phyloP scores from a whole-genome alignment of 1,140 invertebrate genomes.

The Drosophila lacteicornis region DNA sequence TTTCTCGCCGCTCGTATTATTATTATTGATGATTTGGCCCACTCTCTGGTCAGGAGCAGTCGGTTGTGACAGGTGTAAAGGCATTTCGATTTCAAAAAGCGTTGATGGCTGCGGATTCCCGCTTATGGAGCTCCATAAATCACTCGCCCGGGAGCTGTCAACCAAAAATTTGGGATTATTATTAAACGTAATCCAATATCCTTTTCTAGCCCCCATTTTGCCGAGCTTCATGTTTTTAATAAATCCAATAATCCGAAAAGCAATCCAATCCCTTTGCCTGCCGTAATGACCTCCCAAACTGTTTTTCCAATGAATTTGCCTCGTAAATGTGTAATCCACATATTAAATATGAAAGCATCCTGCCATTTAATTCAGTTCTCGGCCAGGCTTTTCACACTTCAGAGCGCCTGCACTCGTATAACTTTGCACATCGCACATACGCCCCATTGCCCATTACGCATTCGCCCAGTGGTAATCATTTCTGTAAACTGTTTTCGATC shows the following conservation, averaged over 20 bases:
- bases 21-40: constrained; percentile 66
- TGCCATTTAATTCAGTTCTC: constrained; percentile 47
- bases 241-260: constrained; percentile 6
- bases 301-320: constrained; percentile 23
- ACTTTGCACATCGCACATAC: constrained; percentile 64
- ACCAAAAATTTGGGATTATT: background rate
- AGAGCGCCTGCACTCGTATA: constrained; percentile 26
- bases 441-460: constrained; percentile 75
- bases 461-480: constrained; percentile 74
- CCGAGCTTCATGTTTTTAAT: constrained; percentile 1
- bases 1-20: constrained; percentile 23
- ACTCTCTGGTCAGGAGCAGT: constrained; percentile 11
- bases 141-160: constrained; percentile 16
- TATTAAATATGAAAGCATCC: constrained; percentile 35
- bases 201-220: background rate
- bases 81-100: constrained; percentile 16
- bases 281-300: constrained; percentile 1
- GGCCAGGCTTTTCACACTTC: constrained; percentile 40
- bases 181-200: constrained; percentile 16
- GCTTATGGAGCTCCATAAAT: constrained; percentile 18
- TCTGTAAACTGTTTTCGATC: constrained; percentile 81
- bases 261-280: background rate
- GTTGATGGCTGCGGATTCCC: constrained; percentile 11
- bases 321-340: constrained; percentile 21
- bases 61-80: constrained; percentile 62